Evolutionary conservation across 2,888 invertebrate genomes (phyloP).

Genomic region (Eupithecia vulgata): DNA sequence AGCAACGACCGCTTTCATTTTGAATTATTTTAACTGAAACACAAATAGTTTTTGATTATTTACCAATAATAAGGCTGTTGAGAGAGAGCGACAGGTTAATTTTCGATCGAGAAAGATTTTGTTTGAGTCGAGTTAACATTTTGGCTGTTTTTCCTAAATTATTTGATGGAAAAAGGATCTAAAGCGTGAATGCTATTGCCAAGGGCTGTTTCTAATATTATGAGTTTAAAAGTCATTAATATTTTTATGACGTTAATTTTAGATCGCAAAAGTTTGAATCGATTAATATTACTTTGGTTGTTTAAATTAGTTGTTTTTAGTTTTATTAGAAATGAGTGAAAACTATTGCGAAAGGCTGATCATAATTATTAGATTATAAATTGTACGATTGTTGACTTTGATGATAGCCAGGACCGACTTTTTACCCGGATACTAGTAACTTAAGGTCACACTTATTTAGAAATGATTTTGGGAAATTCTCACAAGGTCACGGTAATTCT

Average conservation of each 20-base stretch:
- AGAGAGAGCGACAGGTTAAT: too few relatives aligned
- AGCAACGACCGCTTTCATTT: slow-evolving; percentile 33
- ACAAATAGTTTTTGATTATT: not conserved
- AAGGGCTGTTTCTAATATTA: not conserved
- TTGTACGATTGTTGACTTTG: not conserved
- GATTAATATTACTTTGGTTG: not conserved
- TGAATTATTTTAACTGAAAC: slow-evolving; percentile 14
- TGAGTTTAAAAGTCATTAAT: too few relatives aligned
- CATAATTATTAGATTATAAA: not conserved
- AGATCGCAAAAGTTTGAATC: not conserved
- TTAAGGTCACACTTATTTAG: not conserved
- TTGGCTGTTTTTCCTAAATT: not conserved
- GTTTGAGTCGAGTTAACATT: not conserved
- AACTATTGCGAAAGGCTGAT: not conserved
- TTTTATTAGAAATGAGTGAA: too few relatives aligned
- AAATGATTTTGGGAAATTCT: not conserved
- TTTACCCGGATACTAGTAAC: not conserved
- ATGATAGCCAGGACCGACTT: not conserved
- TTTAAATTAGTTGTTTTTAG: too few relatives aligned
- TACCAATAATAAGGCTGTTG: too few relatives aligned
- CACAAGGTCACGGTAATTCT: not conserved
- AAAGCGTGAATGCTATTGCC: not conserved
- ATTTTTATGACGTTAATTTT: too few relatives aligned
- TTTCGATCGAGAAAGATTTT: too few relatives aligned
- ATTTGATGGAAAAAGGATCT: not conserved